phyloP scores from a whole-genome alignment of 2,888 invertebrate species.

The Eubasilissa splendida region DNA sequence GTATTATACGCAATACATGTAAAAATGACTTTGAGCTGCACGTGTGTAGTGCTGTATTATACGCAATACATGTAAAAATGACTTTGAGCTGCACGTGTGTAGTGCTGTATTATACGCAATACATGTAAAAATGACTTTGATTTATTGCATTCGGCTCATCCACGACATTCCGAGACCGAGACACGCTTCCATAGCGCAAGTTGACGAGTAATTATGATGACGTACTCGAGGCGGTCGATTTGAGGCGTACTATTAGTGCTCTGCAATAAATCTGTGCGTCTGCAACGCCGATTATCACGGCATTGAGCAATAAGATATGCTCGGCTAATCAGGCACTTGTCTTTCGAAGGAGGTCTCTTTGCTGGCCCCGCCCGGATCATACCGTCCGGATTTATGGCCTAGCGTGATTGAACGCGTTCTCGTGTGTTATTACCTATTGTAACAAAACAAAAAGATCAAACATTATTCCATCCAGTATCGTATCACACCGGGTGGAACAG shows the following conservation, averaged over 20 bases:
- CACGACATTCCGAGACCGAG: conserved; percentile 16
- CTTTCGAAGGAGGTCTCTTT: conserved; percentile 5
- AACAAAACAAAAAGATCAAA: too few species aligned
- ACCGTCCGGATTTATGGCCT: conserved; percentile 29
- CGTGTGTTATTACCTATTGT: too few species aligned
- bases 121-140: conserved; percentile 34
- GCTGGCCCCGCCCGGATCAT: conserved; percentile 24
- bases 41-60: not conserved
- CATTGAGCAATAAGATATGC: conserved; percentile 31
- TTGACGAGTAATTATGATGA: conserved; percentile 19
- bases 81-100: not conserved
- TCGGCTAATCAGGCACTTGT: conserved; percentile 22
- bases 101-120: conserved; percentile 1
- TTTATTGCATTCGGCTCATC: conserved; percentile 24
- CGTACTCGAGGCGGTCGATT: conserved; percentile 23
- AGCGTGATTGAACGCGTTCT: conserved; percentile 13
- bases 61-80: conserved; percentile 27
- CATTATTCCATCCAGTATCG: too few species aligned
- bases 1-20: conserved; percentile 17
- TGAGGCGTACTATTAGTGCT: conserved; percentile 25
- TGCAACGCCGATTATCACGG: conserved; percentile 35
- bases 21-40: conserved; percentile 23
- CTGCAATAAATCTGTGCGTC: conserved; percentile 23
- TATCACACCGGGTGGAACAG: too few species aligned
- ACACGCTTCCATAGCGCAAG: not conserved